Percentiles rank a stretch among this genome's conserved stretches.
These are phyloP conservation scores for Tychaedon coryphoeus DNA, from an alignment of 2,113 vertebrate species.

Conservation along the genomic window DNA sequence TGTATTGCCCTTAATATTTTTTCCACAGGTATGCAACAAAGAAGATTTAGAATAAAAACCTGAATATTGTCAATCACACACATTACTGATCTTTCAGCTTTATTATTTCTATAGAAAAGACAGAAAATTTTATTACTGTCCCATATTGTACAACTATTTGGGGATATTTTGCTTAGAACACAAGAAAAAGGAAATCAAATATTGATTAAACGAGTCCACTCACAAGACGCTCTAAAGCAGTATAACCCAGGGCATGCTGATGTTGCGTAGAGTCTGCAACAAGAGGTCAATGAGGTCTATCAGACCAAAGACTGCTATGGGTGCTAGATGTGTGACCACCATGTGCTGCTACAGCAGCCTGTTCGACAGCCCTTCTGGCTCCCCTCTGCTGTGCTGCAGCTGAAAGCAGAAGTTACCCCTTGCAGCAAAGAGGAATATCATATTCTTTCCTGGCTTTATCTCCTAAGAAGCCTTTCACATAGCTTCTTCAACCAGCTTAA, in stretches of 20 bases:
- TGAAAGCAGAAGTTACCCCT: background rate
- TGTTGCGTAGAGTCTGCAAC: background rate
- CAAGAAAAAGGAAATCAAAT: background rate
- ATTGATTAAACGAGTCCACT: background rate
- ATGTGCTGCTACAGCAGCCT: background rate
- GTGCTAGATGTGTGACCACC: background rate
- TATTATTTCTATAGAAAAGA: background rate
- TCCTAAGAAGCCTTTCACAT: background rate
- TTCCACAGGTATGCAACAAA: background rate
- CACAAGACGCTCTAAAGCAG: background rate
- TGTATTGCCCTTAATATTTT: background rate
- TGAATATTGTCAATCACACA: background rate
- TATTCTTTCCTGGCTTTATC: background rate
- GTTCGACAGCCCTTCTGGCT: background rate
- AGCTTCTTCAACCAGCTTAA: background rate
- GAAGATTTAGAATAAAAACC: background rate
- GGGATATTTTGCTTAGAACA: background rate
- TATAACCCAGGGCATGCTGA: background rate
- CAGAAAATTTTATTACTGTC: background rate
- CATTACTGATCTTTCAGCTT: background rate
- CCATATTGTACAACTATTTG: background rate
- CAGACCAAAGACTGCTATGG: background rate
- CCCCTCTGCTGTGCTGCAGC: background rate
- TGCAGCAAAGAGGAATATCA: background rate
- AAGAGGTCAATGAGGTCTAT: background rate